Conservation (phyloP, 2,113 vertebrate species). For the Oophaga pumilio region DNA sequence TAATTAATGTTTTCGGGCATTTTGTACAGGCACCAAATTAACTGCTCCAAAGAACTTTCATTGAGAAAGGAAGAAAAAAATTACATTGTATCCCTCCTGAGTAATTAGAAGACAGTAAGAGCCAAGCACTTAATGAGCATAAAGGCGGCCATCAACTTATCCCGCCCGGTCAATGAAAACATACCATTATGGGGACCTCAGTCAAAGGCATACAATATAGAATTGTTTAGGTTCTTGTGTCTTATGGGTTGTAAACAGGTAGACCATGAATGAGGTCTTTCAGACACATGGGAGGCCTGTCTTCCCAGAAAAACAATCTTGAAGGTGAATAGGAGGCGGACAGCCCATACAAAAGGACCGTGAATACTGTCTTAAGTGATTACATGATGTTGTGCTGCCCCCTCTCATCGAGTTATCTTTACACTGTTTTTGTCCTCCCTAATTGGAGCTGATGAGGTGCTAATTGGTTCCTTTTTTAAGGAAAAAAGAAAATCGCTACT, state of each 20-base stretch:
- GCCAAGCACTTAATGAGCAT: slow-evolving; percentile 86
- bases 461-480: slow-evolving; percentile 91
- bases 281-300: slow-evolving; percentile 89
- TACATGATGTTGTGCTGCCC: slow-evolving; percentile 79
- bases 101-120: slow-evolving; percentile 93
- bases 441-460: slow-evolving; percentile 99
- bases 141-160: slow-evolving; percentile 87
- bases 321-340: slow-evolving; percentile 78
- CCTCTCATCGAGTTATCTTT: slow-evolving; percentile 96
- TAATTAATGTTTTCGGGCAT: slow-evolving; percentile 95
- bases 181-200: slow-evolving; percentile 79
- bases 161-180: slow-evolving; percentile 74
- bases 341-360: slow-evolving; percentile 73
- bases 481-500: slow-evolving; percentile 78
- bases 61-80: slow-evolving; percentile 73
- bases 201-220: slow-evolving; percentile 89
- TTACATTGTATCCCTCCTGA: slow-evolving; percentile 88
- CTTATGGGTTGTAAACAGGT: slow-evolving; percentile 89
- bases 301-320: slow-evolving; percentile 88
- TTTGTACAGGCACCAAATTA: slow-evolving; percentile 93
- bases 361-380: slow-evolving; percentile 86
- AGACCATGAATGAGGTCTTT: slow-evolving; percentile 87
- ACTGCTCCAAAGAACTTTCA: slow-evolving; percentile 90
- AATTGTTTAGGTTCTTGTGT: slow-evolving; percentile 87
- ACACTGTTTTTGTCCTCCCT: slow-evolving; percentile 95